Base-by-base conservation (phyloP, 64 coral and sea anemone species). In the Cladopsammia gracilis region DNA sequence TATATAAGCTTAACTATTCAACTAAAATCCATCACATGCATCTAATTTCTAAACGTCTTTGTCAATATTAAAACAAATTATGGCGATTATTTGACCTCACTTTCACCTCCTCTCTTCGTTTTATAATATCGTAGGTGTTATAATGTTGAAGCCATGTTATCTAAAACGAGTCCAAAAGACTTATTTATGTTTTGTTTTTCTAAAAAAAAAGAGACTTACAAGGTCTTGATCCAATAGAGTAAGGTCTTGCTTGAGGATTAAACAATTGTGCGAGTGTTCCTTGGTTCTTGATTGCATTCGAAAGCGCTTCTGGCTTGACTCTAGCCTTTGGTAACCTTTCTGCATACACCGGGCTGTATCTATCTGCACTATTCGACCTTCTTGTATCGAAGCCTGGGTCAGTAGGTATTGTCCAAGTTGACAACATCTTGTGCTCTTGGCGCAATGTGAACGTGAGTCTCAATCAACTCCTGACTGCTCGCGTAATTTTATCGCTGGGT, bases 351-450 rank as follows among this genome's bases (percentile, higher is more conserved):
- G 79, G 57, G 56, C 86, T 88, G 67, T 90, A 90, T 62, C 85
- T 87, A 51, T 94, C 68, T 6, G 83, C 85, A 77, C 88, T 94
- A n/a, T 80, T 47, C 10, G 94, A 76, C 58, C 98, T 90, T 90
- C 91, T 96, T 69, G 98, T 99, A 19, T 99, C 81, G 25, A 86
- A 99, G 11, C 98, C 98, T 62, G 98, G 98, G 43, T 99, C 98
- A 26, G 94, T 87, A 11, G 98, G 98, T 34, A 99, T 99, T 53
- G 98, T 99, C 98, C 98, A 94, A 48, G 94, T 92, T 90, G 92
- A 91, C 52, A 96, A 75, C 96, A 97, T 97, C 61, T 71, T 97
- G 18, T 48, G 52, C 62, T 49, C n/a, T 58, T 56, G 19, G 64
- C 73, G 18, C 50, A 19, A 52, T 26, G 53, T 19, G 43, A 9